phyloP scores from a whole-genome alignment of 2,113 vertebrate species.

The Prolemur simus region DNA sequence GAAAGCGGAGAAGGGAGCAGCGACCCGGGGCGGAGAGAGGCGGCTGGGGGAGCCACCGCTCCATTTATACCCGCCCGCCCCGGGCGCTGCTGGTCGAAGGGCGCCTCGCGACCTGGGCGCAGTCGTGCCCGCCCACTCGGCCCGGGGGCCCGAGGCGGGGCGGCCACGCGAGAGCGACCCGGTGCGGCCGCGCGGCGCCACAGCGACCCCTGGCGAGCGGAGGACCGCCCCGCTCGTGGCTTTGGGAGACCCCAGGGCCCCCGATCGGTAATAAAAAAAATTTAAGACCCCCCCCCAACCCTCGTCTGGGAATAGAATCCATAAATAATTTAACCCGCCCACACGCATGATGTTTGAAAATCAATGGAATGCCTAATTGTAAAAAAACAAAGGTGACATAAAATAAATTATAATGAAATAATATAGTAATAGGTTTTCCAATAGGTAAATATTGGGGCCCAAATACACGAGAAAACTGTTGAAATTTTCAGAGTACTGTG shows the following conservation, averaged over 20 bases:
- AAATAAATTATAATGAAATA: not conserved
- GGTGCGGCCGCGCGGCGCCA: not conserved
- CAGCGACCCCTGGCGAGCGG: slow-evolving; percentile 71
- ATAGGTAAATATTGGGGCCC: not conserved
- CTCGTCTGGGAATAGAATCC: not conserved
- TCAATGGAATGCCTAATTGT: not conserved
- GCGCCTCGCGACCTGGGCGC: slow-evolving; percentile 80
- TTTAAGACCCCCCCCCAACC: not conserved
- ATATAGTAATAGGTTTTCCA: not conserved
- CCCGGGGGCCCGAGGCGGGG: slow-evolving; percentile 74
- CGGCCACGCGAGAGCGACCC: slow-evolving; percentile 69
- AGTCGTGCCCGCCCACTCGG: slow-evolving; percentile 79
- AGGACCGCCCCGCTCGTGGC: slow-evolving; percentile 49
- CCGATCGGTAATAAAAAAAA: accelerated
- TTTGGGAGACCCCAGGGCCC: not conserved
- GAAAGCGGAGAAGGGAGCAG: not conserved
- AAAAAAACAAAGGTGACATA: not conserved
- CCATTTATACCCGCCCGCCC: slow-evolving; percentile 81
- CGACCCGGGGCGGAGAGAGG: slow-evolving; percentile 71
- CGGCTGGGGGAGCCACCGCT: slow-evolving; percentile 54
- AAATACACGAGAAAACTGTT: not conserved
- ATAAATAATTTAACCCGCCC: not conserved
- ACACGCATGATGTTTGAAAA: not conserved
- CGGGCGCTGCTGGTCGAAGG: slow-evolving; percentile 81
- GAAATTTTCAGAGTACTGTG: not conserved